Base-by-base conservation (phyloP, 1,140 invertebrate genomes). In the Drosophila orena region DNA sequence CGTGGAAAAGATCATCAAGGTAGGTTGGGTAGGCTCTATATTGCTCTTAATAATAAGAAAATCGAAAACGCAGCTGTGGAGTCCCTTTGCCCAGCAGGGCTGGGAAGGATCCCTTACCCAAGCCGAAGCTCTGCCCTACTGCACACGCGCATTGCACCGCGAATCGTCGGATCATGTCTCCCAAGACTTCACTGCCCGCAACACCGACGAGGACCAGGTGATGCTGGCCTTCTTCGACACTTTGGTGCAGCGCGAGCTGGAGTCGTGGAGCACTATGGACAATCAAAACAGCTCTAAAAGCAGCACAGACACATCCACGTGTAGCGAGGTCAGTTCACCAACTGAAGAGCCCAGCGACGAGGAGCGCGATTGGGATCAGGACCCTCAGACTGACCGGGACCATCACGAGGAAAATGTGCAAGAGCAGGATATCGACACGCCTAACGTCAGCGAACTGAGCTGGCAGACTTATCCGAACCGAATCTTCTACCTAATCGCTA, bases 141-240 rank as follows among this genome's bases (percentile, higher is more conserved):
- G 94, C 62, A 95, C 95, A 27, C 94, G 97, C 6, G 94, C 95
- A 88, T 95, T 98, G 7, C 98, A 96, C 91, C 97, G 98, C 64
- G 96, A 97, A 42, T 95, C 95, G 57, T 93, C 98, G 27, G 95
- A 98, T 4, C 94, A 97, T 59, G 95, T 98, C 1, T 94, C 97
- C 40, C 94, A 95, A 83, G 96, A 97, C 92, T 96, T 96, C 81
- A 96, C 95, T 76, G 95, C 97, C 69, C 95, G 97, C 76, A 98
- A 96, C 5, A 97, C 96, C 0, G 94, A 95, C 42, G 98, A 99
- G 93, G 98, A 99, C 93, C 96, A 97, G 1, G 94, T 97, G 47
- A 98, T 99, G 98, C 97, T 99, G 95, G 98, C 98, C 20, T 98
- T 98, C 92, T 99, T 99, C 88, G 98, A 99, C 93, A 97, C 97